Evolutionary conservation across 2,797 vertebrate genomes (phyloP).

Genomic region (Cynodonichthys magdalenae): DNA sequence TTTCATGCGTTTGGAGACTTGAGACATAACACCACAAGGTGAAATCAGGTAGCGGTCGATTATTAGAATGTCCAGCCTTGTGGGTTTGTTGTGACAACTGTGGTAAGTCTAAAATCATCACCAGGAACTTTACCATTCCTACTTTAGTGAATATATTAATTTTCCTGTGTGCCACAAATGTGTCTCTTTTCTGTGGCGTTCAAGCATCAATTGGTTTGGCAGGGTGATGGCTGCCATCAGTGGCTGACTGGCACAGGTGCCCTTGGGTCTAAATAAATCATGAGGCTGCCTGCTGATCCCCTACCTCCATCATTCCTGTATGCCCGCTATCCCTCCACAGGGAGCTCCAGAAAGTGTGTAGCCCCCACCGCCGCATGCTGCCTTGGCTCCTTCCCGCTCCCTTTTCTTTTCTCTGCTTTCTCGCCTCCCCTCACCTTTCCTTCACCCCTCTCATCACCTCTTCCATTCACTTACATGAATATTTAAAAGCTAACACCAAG

Average conservation of each 20-base stretch:
- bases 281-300: slow-evolving; percentile 67
- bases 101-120: slow-evolving; percentile 50
- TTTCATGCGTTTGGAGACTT: slow-evolving; percentile 32
- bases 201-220: slow-evolving; percentile 32
- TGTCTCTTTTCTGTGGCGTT: slow-evolving; percentile 40
- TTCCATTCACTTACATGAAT: slow-evolving; percentile 74
- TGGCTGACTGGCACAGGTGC: slow-evolving; percentile 70
- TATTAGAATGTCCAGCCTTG: slow-evolving; percentile 28
- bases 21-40: slow-evolving; percentile 9
- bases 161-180: slow-evolving; percentile 26
- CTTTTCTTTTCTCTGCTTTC: slow-evolving; percentile 49
- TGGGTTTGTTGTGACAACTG: slow-evolving; percentile 19
- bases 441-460: slow-evolving; percentile 42
- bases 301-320: slow-evolving; percentile 44
- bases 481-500: slow-evolving; percentile 74
- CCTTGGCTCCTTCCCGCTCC: slow-evolving; percentile 38
- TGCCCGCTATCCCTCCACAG: slow-evolving; percentile 59
- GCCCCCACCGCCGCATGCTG: slow-evolving; percentile 37
- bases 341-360: slow-evolving; percentile 63
- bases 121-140: slow-evolving; percentile 48
- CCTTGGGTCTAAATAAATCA: slow-evolving; percentile 79
- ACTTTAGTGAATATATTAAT: slow-evolving; percentile 39
- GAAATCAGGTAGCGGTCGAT: slow-evolving; percentile 19
- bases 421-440: slow-evolving; percentile 45
- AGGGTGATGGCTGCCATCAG: slow-evolving; percentile 59